These are phyloP conservation scores for Saturnia japonica DNA, from an alignment of 2,888 invertebrate genomes.

Conservation along the genomic window DNA sequence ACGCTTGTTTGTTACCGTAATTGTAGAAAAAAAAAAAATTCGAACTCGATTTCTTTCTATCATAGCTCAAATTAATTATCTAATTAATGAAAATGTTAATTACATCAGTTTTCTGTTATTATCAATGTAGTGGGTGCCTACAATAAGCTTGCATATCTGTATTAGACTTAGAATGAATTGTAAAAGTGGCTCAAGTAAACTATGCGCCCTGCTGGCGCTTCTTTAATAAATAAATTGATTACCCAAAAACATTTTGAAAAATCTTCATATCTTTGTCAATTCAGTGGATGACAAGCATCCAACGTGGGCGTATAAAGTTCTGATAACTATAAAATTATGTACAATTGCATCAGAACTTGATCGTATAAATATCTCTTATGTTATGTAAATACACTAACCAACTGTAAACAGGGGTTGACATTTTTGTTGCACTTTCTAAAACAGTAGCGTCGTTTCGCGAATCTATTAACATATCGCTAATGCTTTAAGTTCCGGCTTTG, in stretches of 20 bases:
- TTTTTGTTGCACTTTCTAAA: constrained; percentile 7
- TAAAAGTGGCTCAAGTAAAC: no score
- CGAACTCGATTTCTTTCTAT: no score
- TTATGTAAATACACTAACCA: not conserved
- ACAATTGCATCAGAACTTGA: not conserved
- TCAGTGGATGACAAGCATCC: not conserved
- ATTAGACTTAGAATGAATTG: no score
- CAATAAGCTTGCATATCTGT: no score
- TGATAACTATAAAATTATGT: not conserved
- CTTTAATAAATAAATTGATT: not conserved
- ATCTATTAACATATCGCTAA: not conserved
- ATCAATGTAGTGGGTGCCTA: no score
- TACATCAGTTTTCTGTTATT: no score
- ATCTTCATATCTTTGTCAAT: not conserved
- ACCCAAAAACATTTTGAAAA: not conserved
- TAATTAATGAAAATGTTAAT: no score
- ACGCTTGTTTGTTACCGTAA: no score
- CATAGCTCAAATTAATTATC: no score
- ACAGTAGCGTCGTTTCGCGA: not conserved
- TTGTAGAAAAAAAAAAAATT: no score
- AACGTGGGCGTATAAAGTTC: not conserved
- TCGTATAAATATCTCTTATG: not conserved
- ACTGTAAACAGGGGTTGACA: constrained; percentile 2
- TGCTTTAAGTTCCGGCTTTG: constrained; percentile 1
- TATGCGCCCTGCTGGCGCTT: no score